Base-by-base conservation (phyloP, 2,113 vertebrate genomes). In the Melanerpes formicivorus region DNA sequence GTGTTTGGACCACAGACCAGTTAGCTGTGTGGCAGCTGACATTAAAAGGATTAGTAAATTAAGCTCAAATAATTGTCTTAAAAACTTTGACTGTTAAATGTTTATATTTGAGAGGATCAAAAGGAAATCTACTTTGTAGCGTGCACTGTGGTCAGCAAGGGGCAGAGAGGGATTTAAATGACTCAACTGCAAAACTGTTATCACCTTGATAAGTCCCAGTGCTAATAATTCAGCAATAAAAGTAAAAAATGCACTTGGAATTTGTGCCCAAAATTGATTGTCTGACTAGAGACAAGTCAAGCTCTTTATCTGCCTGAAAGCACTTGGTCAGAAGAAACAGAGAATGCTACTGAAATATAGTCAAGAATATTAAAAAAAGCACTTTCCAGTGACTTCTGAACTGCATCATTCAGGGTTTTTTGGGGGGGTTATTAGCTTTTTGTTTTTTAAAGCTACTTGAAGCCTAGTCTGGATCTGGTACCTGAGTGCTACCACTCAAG, bases 41-140 rank as follows among this genome's bases (percentile, higher is more conserved):
- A 95, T 96, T 93, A 87, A 93, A 95, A 86, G 91, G 91, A 93
- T 96, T 93, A 94, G 85, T 55, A 90, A 89, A 90, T 75, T 95
- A 96, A 96, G 94, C 93, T 78, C 82, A 85, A 96, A 83, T 95
- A 96, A 96, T 96, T 93, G 91, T 79, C 93, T 95, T 94, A 50
- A 92, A 96, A 95, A 91, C 34, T 78, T 85, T 91, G 84, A 91
- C 87, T 55, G 77, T 80, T 92, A 96, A 90, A 92, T 91, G 93
- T 95, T 94, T 94, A 93, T 94, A 96, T 96, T 96, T 70, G 85
- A 96, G 90, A 90, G 82, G 94, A 96, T 95, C 95, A 96, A 95
- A 96, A 95, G 63, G 87, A 93, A 93, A 93, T 83, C 93, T 94
- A 91, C 95, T 96, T 96, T 96, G 93, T 91, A 94, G 90, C 75